Evolutionary conservation across 2,113 vertebrate genomes (phyloP).

Genomic region (Microcebus griseorufus): DNA sequence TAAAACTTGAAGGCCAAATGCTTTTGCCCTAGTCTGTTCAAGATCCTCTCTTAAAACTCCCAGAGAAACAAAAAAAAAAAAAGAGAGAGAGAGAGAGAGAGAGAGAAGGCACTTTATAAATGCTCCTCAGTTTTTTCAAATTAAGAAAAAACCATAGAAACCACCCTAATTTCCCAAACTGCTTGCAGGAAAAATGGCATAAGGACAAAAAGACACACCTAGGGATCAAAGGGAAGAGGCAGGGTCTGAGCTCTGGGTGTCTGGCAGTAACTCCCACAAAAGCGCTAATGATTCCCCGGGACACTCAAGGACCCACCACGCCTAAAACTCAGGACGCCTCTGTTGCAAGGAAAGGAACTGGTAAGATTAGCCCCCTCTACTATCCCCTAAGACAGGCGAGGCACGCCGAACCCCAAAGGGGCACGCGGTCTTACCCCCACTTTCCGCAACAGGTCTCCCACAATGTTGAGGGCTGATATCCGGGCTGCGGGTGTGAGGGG

Average conservation of each 20-base stretch:
- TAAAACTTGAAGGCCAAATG: background rate
- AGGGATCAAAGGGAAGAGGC: no score
- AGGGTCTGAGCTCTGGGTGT: background rate
- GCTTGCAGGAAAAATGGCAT: background rate
- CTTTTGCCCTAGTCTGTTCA: background rate
- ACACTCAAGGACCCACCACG: accelerated
- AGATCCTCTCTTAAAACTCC: background rate
- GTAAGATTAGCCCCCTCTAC: background rate
- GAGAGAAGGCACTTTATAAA: background rate
- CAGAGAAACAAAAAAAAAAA: background rate
- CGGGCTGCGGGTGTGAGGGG: conserved; percentile 96
- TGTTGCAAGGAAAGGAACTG: background rate
- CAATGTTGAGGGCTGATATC: conserved; percentile 97
- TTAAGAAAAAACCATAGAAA: background rate
- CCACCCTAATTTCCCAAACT: background rate
- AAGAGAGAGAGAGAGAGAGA: no score
- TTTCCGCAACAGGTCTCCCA: conserved; percentile 97
- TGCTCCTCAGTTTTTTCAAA: background rate
- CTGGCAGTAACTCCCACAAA: background rate
- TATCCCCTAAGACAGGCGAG: background rate
- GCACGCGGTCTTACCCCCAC: conserved; percentile 90
- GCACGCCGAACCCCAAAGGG: background rate
- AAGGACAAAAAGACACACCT: background rate
- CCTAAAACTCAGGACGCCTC: background rate
- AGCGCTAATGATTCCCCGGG: accelerated